Evolutionary conservation across 2,888 invertebrate genomes (phyloP).

Genomic region (Homarus gammarus): DNA sequence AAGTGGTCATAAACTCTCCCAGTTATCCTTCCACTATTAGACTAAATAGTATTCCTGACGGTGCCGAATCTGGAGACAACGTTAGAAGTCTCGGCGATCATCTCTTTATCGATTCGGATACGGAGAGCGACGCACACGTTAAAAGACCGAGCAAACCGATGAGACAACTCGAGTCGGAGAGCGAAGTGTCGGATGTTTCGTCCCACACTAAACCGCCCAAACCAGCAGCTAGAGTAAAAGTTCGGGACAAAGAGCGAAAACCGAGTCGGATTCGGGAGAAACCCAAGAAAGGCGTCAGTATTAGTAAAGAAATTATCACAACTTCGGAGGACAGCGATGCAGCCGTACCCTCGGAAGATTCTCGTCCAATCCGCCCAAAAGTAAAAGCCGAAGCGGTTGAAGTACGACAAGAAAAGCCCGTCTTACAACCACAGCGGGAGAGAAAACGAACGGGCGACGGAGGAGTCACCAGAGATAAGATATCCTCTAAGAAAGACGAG

Average conservation of each 20-base stretch:
- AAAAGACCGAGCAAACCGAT: constrained; percentile 39
- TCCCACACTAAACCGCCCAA: constrained; percentile 64
- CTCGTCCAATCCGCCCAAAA: constrained; percentile 66
- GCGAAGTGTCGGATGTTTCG: constrained; percentile 62
- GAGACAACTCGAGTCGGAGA: constrained; percentile 59
- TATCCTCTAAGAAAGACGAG: constrained; percentile 81
- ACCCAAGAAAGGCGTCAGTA: constrained; percentile 35
- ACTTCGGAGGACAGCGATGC: constrained; percentile 72
- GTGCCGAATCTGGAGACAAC: constrained; percentile 20
- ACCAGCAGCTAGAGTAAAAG: constrained; percentile 63
- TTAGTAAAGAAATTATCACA: constrained; percentile 62
- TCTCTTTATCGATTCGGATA: constrained; percentile 65
- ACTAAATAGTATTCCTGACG: constrained; percentile 40
- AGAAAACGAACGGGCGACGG: constrained; percentile 59
- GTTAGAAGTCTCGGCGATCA: constrained; percentile 24
- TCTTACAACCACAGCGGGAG: constrained; percentile 56
- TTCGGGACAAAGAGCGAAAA: constrained; percentile 61
- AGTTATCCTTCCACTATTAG: constrained; percentile 42
- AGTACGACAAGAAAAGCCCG: constrained; percentile 51
- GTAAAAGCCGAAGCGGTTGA: constrained; percentile 62
- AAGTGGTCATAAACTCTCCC: constrained; percentile 51
- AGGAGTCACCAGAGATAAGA: constrained; percentile 36
- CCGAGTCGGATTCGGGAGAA: constrained; percentile 49
- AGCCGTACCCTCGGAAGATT: constrained; percentile 58
- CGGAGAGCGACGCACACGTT: constrained; percentile 50